These are phyloP conservation scores for Oscheius myriophilus DNA, from an alignment of 2,888 invertebrate species.

Conservation along the genomic window DNA sequence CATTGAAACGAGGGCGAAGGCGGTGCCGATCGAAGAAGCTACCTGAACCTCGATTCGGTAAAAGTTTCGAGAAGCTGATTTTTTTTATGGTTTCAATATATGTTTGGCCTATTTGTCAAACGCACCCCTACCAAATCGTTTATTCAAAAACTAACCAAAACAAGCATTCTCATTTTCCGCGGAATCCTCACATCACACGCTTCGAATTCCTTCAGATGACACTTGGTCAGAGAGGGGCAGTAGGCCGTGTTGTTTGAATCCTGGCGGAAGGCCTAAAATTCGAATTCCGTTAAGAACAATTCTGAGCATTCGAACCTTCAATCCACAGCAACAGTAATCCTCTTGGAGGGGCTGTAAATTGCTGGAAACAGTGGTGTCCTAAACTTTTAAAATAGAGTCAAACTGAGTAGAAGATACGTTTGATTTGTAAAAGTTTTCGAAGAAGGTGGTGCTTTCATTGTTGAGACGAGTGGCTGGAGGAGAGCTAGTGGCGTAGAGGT, in stretches of 20 bases:
- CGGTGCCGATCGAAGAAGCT: slow-evolving; percentile 9
- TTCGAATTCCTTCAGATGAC: background rate
- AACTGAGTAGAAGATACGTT: too few relatives aligned
- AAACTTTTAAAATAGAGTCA: too few relatives aligned
- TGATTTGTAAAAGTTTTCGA: too few relatives aligned
- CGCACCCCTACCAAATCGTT: too few relatives aligned
- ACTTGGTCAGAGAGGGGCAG: slow-evolving; percentile 1
- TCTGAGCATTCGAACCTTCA: slow-evolving; percentile 6
- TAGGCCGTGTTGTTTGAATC: slow-evolving; percentile 8
- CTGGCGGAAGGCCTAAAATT: background rate
- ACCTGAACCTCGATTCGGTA: too few relatives aligned
- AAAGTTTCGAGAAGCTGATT: too few relatives aligned
- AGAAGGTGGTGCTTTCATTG: too few relatives aligned
- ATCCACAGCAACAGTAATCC: slow-evolving; percentile 23
- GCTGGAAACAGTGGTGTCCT: background rate
- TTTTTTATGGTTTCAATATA: too few relatives aligned
- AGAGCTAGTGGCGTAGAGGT: too few relatives aligned
- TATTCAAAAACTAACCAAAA: background rate
- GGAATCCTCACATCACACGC: slow-evolving; percentile 7
- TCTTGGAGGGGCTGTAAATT: background rate
- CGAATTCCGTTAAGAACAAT: too few relatives aligned
- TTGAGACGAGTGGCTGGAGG: too few relatives aligned
- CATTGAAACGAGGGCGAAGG: slow-evolving; percentile 1
- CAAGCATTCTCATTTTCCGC: background rate
- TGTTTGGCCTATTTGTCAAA: too few relatives aligned